phyloP scores from a whole-genome alignment of 1,140 invertebrate species.

The Planococcus citri region DNA sequence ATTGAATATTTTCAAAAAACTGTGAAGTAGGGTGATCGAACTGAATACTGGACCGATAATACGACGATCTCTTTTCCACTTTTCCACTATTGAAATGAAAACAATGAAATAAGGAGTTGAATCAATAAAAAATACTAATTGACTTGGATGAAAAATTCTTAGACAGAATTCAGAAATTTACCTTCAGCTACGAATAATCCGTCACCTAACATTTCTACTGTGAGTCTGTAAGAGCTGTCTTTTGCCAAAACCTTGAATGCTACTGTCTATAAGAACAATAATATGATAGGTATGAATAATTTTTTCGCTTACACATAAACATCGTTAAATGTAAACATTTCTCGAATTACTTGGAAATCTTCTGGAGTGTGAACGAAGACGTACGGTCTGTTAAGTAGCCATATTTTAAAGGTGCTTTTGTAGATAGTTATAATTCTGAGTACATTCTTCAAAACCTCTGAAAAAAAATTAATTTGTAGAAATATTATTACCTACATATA shows the following conservation, averaged over 20 bases:
- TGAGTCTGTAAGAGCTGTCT: not conserved
- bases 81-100: conserved; percentile 25
- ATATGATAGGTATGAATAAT: too few relatives aligned
- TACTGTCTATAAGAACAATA: not conserved
- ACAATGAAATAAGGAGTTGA: too few relatives aligned
- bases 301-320: too few relatives aligned
- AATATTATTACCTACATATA: too few relatives aligned
- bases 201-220: not conserved
- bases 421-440: too few relatives aligned
- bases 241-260: not conserved
- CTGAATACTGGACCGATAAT: conserved; percentile 68
- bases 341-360: too few relatives aligned
- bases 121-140: not conserved
- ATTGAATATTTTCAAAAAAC: conserved; percentile 54
- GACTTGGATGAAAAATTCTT: not conserved
- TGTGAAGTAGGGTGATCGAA: conserved; percentile 65
- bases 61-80: conserved; percentile 47
- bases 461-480: too few relatives aligned
- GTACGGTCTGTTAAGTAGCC: too few relatives aligned
- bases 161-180: too few relatives aligned
- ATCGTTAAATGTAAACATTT: too few relatives aligned
- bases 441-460: too few relatives aligned
- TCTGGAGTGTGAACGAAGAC: too few relatives aligned
- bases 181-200: not conserved
- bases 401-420: not conserved